Evolutionary conservation across 2,888 invertebrate species (phyloP), one percentile per base, ranked within the genome.

Genomic region (Oscheius myriophilus): DNA sequence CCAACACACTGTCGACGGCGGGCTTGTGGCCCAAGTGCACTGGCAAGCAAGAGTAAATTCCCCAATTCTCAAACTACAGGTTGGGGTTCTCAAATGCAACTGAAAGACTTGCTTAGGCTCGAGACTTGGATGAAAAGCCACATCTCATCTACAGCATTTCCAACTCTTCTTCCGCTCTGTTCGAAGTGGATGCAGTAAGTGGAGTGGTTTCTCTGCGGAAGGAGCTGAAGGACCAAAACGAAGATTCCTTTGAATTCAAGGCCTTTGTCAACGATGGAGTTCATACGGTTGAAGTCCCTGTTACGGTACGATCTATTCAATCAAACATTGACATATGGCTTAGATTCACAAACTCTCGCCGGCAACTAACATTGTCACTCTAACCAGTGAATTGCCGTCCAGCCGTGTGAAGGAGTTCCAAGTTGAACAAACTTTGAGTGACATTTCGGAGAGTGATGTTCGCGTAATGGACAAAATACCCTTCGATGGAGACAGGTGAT

Each of bases 401-500:
- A 62, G 71, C 16, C 72, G 80, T 16, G 70, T 85, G 16, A 78
- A 84, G 63, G 80, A 80, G 14, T 52, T 54, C 33, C 46, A 23
- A 2, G 58, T 80, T 0, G 83, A 76, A 46, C 58, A 70, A 39
- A 72, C 76, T 23, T 63, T 80, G 41, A 77, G 71, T 16, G 71
- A 74, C 21, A 39, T 76, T 42, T 52, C 72, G 11, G 78, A 73
- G n/a, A 52, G 73, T 16, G 83, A 82, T 14, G 75, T 73, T 11
- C 59, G 75, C 18, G 78, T 85, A 4, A 72, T 84, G 25, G 76
- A 75, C 42, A 81, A 84, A 51, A 79, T 82, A 42, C 71, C 76
- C 11, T 81, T 52, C 63, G 74, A 78, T 0, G 74, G 68, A 14
- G 78, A 79, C 14, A 70, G 82, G 33, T 79, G 80, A 7, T 9